Base-by-base conservation (phyloP, 2,797 vertebrate genomes). In the Mionectes olivaceus region DNA sequence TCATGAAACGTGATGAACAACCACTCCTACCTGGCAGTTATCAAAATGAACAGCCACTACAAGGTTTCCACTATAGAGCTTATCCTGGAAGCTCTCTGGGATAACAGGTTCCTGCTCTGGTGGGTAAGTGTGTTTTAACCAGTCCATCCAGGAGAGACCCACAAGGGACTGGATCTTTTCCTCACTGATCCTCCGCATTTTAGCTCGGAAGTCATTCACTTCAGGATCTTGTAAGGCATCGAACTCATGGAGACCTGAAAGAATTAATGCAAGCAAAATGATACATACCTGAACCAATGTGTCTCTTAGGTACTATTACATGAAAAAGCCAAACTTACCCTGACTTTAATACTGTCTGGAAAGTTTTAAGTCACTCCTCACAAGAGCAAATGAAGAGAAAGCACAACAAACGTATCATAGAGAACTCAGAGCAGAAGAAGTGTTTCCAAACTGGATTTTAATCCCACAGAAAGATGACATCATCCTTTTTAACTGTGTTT, bases 1-100 rank as follows among this genome's bases (percentile, higher is more conserved):
- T 78, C 13, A 10, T 4, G 14, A 71, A 88, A 73, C 2, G 3
- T 5, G 30, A 53, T 9, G 17, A 89, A 35, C 33, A 57, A 44
- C 24, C 65, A 69, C 46, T 47, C 89, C 52, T 96, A 99, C 99
- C 99, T 99, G 99, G 89, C 98, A 99, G 96, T 98, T 99, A 96
- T 99, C 98, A 86, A 99, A 99, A 98, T 99, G 99, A 96, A 99
- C 98, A 81, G 98, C 99, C 92, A 99, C 98, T 87, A 99, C 99
- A 75, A 99, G 98, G 89, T 98, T 98, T 53, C 98, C 98, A 80
- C 99, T 98, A 10, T 98, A 97, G 3, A 98, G 98, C 57, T 98
- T 98, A 77, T 99, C 99, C 63, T 97, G 98, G 91, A 98, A 87
- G 80, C 97, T 98, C 32, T 99, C 99, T 15, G 98, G 96, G 35